Conservation (phyloP, 1,140 invertebrate species). For the Charaxes varanes region DNA sequence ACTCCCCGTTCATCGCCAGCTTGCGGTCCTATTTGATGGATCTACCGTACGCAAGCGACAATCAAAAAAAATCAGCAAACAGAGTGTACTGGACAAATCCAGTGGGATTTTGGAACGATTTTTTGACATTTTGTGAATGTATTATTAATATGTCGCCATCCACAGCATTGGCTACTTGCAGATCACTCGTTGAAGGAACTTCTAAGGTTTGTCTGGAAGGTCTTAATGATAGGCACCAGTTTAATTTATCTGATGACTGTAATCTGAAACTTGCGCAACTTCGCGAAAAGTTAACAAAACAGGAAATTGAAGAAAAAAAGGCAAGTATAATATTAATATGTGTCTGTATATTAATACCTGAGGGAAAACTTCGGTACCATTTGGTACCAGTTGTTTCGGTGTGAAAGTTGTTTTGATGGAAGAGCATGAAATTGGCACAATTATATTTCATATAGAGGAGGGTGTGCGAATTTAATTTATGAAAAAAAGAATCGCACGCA, state of each 20-base stretch:
- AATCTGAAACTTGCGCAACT: conserved; percentile 35
- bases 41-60: conserved; percentile 48
- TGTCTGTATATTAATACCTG: no score
- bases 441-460: no score
- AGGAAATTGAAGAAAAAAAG: conserved; percentile 29
- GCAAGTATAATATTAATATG: conserved; percentile 17
- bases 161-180: conserved; percentile 43
- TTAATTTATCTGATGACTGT: conserved; percentile 43
- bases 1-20: conserved; percentile 46
- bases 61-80: conserved; percentile 29
- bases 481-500: no score
- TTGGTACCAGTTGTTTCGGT: no score
- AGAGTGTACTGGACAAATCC: conserved; percentile 58
- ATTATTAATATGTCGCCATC: conserved; percentile 51
- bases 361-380: no score
- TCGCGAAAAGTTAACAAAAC: conserved; percentile 35
- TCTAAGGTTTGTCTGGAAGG: conserved; percentile 44
- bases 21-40: conserved; percentile 48
- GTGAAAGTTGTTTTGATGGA: no score
- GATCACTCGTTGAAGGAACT: conserved; percentile 45
- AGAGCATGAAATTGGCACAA: no score
- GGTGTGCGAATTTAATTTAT: no score
- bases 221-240: conserved; percentile 42
- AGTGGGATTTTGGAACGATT: conserved; percentile 57
- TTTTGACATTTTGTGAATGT: conserved; percentile 43